phyloP scores from a whole-genome alignment of 2,888 invertebrate species.

The Lamproptera curius region DNA sequence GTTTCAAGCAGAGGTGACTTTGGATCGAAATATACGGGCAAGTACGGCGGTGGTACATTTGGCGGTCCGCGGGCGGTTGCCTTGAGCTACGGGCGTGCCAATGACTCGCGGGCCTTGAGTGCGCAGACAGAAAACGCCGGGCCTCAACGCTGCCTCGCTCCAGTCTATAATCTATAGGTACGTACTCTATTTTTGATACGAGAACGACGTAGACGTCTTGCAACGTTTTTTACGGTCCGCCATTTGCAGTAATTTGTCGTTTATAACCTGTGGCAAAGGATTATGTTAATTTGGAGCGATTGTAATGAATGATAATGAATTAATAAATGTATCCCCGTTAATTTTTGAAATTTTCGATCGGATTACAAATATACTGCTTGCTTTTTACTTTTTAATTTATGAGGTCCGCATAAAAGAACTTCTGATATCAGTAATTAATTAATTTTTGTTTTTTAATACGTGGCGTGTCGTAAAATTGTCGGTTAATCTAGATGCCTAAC shows the following conservation, averaged over 20 bases:
- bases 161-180: constrained; percentile 25
- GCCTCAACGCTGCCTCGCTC: constrained; percentile 38
- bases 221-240: constrained; percentile 14
- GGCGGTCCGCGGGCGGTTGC: constrained; percentile 37
- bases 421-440: no score
- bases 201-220: constrained; percentile 16
- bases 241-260: constrained; percentile 15
- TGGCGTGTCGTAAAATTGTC: no score
- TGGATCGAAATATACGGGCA: constrained; percentile 1
- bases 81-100: constrained; percentile 46
- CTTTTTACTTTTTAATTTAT: no score
- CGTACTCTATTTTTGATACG: constrained; percentile 29
- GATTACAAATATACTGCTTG: no score
- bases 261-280: constrained; percentile 11
- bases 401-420: no score
- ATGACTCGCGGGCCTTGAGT: constrained; percentile 66
- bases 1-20: not conserved
- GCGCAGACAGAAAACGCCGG: constrained; percentile 41
- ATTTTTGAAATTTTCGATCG: no score
- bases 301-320: not conserved
- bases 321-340: no score
- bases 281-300: constrained; percentile 5
- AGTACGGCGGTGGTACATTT: constrained; percentile 29
- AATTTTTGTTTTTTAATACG: no score
- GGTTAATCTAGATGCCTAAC: no score